A percentile compares a stretch with the other conserved stretches of the same genome.
These are phyloP conservation scores for Clamator glandarius DNA, from an alignment of 2,797 vertebrate genomes.

Conservation along the genomic window DNA sequence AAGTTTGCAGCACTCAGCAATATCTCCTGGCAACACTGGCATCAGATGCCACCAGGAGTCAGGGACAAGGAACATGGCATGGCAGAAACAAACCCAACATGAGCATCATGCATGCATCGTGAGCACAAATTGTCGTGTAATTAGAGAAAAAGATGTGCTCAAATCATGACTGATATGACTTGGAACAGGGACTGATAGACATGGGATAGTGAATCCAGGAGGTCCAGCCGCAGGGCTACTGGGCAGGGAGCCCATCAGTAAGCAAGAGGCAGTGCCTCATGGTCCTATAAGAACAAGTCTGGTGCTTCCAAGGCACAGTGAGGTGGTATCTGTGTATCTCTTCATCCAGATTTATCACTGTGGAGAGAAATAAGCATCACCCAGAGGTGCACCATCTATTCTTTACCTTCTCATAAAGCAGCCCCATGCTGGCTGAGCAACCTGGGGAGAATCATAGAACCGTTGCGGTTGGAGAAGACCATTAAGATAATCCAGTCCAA, in stretches of 20 bases:
- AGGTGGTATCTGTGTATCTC: neutral
- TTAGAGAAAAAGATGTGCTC: neutral
- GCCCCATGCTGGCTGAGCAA: neutral
- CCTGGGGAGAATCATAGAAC: neutral
- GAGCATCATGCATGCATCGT: neutral
- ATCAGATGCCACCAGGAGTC: neutral
- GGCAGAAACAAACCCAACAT: accelerated
- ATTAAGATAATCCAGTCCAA: too few species aligned
- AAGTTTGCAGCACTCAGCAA: neutral
- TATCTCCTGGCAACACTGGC: accelerated
- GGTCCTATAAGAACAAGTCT: neutral
- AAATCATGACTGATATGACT: neutral
- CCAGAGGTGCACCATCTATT: neutral
- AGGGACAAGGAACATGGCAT: neutral
- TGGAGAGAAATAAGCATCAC: neutral
- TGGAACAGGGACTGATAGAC: neutral
- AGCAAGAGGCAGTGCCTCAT: neutral
- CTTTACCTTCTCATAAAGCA: neutral
- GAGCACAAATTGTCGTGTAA: neutral
- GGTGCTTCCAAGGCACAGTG: neutral
- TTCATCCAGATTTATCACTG: neutral
- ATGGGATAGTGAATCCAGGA: neutral
- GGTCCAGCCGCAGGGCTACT: neutral
- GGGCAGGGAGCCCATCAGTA: neutral
- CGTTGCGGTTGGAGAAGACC: too few species aligned